Conservation (phyloP, 2,888 invertebrate genomes). For the Copidosoma aretas region DNA sequence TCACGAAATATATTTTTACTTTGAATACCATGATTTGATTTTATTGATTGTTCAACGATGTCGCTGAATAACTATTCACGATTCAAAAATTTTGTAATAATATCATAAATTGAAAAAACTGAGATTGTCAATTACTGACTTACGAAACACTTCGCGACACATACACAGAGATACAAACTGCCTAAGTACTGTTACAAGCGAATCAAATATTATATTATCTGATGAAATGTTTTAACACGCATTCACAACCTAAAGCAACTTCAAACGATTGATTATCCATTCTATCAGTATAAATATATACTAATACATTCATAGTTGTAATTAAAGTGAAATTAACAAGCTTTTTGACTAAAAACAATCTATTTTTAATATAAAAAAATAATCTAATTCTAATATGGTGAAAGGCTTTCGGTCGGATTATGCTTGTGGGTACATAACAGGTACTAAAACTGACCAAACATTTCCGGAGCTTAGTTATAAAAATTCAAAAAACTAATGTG, state of each 20-base stretch:
- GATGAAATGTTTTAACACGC: too few species aligned
- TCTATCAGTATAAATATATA: too few species aligned
- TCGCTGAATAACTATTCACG: slow-evolving; percentile 6
- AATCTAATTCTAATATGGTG: slow-evolving; percentile 31
- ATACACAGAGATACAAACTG: too few species aligned
- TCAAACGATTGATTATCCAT: too few species aligned
- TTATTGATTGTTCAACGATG: slow-evolving; percentile 12
- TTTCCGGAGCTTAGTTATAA: slow-evolving; percentile 9
- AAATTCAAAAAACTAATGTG: slow-evolving; percentile 18
- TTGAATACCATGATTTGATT: slow-evolving; percentile 17
- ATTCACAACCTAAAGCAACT: too few species aligned
- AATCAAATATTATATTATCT: too few species aligned
- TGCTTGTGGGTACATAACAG: slow-evolving; percentile 27
- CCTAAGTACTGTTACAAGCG: too few species aligned
- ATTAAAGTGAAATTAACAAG: slow-evolving; percentile 27
- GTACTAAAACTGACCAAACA: slow-evolving; percentile 3
- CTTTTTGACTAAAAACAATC: slow-evolving; percentile 26
- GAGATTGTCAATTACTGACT: slow-evolving; percentile 31
- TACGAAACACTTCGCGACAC: too few species aligned
- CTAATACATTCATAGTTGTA: too few species aligned
- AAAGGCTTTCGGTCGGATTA: slow-evolving; percentile 20
- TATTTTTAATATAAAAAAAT: neutral
- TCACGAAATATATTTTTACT: slow-evolving; percentile 33
- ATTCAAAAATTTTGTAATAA: slow-evolving; percentile 33
- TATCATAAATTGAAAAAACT: slow-evolving; percentile 32